These are phyloP conservation scores for Anguilla obscura DNA, from an alignment of 2,797 vertebrate genomes.

Conservation along the genomic window DNA sequence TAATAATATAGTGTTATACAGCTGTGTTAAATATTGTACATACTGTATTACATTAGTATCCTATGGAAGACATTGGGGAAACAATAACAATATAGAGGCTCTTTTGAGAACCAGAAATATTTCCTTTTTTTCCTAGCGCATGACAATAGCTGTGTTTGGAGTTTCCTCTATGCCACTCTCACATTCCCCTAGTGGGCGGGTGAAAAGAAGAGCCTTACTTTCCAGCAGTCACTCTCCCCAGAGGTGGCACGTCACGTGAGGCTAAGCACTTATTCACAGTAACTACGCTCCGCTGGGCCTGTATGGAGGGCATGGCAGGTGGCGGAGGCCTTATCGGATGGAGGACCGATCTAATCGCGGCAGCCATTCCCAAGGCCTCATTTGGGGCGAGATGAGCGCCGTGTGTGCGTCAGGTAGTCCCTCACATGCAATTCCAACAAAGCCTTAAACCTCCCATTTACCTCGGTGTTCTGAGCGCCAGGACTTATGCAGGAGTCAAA, in stretches of 20 bases:
- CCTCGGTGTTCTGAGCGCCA: not conserved
- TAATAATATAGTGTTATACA: not conserved
- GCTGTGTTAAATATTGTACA: not conserved
- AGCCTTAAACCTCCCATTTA: constrained; percentile 12
- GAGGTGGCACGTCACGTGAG: not conserved
- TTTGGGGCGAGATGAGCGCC: not conserved
- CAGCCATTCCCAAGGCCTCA: not conserved
- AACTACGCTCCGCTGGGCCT: constrained; percentile 20
- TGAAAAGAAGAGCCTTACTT: constrained; percentile 8
- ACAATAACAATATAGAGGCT: not conserved
- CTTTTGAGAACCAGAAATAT: not conserved
- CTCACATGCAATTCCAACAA: not conserved
- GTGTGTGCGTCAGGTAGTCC: not conserved
- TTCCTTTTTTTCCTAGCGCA: not conserved
- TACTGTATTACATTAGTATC: not conserved
- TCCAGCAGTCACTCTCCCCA: not conserved
- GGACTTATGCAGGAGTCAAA: not conserved
- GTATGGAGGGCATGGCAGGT: constrained; percentile 23
- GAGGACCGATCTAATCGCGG: constrained; percentile 8
- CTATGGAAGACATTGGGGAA: not conserved
- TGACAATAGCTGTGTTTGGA: not conserved
- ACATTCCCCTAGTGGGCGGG: constrained; percentile 16
- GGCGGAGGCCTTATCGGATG: constrained; percentile 27
- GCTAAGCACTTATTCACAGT: not conserved
- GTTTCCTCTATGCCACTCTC: not conserved